These are phyloP conservation scores for Drosophila seclusa DNA, from an alignment of 2,888 invertebrate genomes.

Conservation along the genomic window DNA sequence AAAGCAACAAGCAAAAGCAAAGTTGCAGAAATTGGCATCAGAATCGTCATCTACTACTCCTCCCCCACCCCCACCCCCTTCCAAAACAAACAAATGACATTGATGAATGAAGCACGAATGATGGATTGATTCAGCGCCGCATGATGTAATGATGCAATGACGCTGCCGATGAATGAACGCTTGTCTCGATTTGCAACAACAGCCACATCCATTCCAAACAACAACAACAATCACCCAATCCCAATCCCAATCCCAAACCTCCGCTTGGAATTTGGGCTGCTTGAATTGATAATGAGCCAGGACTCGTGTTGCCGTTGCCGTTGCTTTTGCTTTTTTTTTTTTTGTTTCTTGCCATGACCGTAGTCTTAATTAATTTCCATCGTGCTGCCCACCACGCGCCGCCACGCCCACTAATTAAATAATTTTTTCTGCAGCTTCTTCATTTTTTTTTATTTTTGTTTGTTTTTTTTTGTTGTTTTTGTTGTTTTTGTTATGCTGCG, in stretches of 20 bases:
- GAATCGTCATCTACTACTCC: not conserved
- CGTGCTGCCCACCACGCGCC: conserved; percentile 18
- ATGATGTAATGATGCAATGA: conserved; percentile 46
- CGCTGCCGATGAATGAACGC: conserved; percentile 65
- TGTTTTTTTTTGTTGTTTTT: not conserved
- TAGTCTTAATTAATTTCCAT: conserved; percentile 72
- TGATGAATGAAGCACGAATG: conserved; percentile 76
- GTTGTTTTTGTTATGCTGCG: not conserved
- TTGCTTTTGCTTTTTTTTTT: not conserved
- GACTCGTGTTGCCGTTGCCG: conserved; percentile 13
- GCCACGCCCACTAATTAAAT: conserved; percentile 77
- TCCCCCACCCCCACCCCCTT: rapidly evolving
- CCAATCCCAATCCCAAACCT: not conserved
- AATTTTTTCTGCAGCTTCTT: conserved; percentile 50
- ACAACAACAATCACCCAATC: not conserved
- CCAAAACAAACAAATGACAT: conserved; percentile 70
- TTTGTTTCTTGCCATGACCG: conserved; percentile 33
- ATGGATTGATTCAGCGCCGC: conserved; percentile 62
- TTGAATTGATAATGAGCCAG: conserved; percentile 75
- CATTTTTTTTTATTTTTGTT: not conserved
- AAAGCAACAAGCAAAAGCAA: conserved; percentile 25
- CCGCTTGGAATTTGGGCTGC: conserved; percentile 44
- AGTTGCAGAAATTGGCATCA: not conserved
- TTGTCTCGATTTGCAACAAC: conserved; percentile 46
- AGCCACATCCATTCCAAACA: not conserved